These are phyloP conservation scores for Disparrhopalites patrizii DNA, from an alignment of 2,888 invertebrate genomes.

Conservation along the genomic window DNA sequence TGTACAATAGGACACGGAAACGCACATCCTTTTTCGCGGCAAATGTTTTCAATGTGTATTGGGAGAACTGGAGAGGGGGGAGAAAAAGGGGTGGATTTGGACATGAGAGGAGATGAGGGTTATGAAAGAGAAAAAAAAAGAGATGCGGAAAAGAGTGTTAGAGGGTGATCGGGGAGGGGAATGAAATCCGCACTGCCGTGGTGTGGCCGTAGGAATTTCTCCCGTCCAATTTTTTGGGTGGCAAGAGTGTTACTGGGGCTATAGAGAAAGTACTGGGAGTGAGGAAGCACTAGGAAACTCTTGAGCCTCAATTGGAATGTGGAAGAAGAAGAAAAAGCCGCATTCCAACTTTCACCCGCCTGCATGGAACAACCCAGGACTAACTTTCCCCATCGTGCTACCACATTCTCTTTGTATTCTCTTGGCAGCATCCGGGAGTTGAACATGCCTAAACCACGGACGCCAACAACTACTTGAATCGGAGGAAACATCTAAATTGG, in stretches of 20 bases:
- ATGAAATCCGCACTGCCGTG: neutral
- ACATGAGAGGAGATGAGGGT: neutral
- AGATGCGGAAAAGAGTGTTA: neutral
- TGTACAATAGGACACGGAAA: neutral
- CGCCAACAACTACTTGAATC: no score
- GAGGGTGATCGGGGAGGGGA: neutral
- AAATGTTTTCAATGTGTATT: neutral
- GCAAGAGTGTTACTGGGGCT: no score
- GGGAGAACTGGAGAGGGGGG: neutral
- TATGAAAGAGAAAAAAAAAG: neutral
- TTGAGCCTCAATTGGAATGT: neutral
- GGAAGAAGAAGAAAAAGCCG: conserved; percentile 2
- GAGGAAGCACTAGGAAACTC: no score
- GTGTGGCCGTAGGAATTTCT: neutral
- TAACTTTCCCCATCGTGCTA: no score
- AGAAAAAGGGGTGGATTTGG: neutral
- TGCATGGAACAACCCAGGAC: no score
- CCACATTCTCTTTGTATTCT: no score
- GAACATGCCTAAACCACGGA: no score
- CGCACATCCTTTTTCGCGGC: neutral
- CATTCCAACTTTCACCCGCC: conserved; percentile 1
- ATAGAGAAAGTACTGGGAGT: no score
- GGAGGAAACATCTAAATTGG: no score
- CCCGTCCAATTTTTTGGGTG: neutral
- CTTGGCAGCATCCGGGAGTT: no score